Percentiles rank a stretch among this genome's conserved stretches.
Conservation (phyloP, 2,113 vertebrate genomes). For the Scomber scombrus region DNA sequence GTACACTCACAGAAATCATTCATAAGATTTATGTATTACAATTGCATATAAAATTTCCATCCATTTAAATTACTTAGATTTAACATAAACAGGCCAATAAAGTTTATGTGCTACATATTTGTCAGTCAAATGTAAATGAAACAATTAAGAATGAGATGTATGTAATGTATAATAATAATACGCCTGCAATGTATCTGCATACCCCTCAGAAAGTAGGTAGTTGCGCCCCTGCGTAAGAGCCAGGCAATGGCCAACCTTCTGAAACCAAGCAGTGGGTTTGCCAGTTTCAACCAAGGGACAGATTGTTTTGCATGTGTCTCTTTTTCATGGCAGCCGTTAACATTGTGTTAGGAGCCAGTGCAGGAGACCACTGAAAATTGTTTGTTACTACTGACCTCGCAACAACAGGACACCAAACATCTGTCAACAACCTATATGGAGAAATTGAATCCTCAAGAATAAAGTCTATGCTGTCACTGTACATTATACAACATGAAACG, state of each 20-base stretch:
- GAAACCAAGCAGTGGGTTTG: slow-evolving; percentile 14
- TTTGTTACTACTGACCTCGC: slow-evolving; percentile 46
- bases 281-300: slow-evolving; percentile 49
- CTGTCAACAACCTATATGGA: slow-evolving; percentile 53
- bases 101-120: no score
- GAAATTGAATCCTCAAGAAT: slow-evolving; percentile 56
- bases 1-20: no score
- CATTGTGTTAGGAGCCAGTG: slow-evolving; percentile 27
- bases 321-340: slow-evolving; percentile 39
- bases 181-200: no score
- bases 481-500: slow-evolving; percentile 64
- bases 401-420: slow-evolving; percentile 58
- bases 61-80: no score
- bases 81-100: no score
- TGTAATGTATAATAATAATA: no score
- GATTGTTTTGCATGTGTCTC: slow-evolving; percentile 42
- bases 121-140: no score
- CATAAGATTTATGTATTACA: no score
- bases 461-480: slow-evolving; percentile 44
- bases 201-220: no score
- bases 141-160: no score
- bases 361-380: slow-evolving; percentile 42
- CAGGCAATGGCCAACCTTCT: slow-evolving; percentile 36
- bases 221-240: no score
- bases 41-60: no score